Conservation (phyloP, 2,797 vertebrate species). For the Enteromius trimaculatus region DNA sequence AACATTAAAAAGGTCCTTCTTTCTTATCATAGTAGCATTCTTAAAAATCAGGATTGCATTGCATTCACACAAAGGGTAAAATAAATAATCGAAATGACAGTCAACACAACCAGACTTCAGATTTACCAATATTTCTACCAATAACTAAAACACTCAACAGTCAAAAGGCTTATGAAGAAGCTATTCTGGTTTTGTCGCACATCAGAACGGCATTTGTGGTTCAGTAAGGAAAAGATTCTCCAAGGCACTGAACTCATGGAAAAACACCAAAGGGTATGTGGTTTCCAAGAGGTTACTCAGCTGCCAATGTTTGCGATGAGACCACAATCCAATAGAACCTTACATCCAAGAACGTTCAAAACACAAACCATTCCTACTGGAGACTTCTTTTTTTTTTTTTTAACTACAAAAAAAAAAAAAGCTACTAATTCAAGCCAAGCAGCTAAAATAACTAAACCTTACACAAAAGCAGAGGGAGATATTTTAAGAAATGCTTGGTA, state of each 20-base stretch:
- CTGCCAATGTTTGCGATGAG: slow-evolving; percentile 11
- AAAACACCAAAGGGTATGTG: slow-evolving; percentile 25
- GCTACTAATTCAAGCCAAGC: slow-evolving; percentile 39
- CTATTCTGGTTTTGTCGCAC: slow-evolving; percentile 7
- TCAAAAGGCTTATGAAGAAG: slow-evolving; percentile 52
- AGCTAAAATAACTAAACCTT: slow-evolving; percentile 23
- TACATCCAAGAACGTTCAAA: slow-evolving; percentile 24
- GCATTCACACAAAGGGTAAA: slow-evolving; percentile 51
- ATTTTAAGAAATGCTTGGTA: slow-evolving; percentile 22
- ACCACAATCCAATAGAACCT: slow-evolving; percentile 14
- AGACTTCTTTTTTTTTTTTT: neutral
- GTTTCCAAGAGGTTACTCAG: slow-evolving; percentile 33
- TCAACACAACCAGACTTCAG: slow-evolving; percentile 44
- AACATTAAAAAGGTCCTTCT: slow-evolving; percentile 22
- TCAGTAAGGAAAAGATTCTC: slow-evolving; percentile 32
- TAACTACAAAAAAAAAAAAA: neutral
- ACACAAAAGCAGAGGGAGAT: slow-evolving; percentile 38
- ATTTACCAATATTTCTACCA: slow-evolving; percentile 53
- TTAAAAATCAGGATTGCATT: slow-evolving; percentile 14
- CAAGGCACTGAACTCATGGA: slow-evolving; percentile 32
- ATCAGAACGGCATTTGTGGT: slow-evolving; percentile 29
- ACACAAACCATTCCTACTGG: slow-evolving; percentile 8
- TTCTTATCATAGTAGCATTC: neutral
- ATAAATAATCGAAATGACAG: slow-evolving; percentile 52
- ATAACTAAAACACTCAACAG: slow-evolving; percentile 51